These are phyloP conservation scores for Myanophis thanlyinensis DNA, from an alignment of 2,113 vertebrate genomes.

Conservation along the genomic window DNA sequence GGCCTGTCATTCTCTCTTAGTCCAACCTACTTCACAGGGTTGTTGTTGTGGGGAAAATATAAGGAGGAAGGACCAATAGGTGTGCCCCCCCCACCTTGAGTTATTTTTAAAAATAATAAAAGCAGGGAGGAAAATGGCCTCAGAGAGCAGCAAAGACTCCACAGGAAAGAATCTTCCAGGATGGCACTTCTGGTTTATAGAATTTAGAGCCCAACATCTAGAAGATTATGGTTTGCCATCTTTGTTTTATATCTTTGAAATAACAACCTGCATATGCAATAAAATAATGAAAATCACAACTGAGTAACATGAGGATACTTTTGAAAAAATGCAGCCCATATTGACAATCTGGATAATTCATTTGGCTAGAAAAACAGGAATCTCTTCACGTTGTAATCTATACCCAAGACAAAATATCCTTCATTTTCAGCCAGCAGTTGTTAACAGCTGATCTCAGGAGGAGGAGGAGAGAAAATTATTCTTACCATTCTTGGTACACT, in stretches of 20 bases:
- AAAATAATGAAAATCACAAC: neutral
- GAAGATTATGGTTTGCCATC: neutral
- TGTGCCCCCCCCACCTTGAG: neutral
- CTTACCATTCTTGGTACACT: slow-evolving; percentile 1
- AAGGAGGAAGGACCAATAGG: neutral
- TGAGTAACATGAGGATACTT: neutral
- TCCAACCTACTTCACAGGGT: neutral
- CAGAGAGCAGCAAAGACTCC: neutral
- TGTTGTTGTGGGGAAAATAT: neutral
- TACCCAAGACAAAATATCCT: slow-evolving; percentile 4
- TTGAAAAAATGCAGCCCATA: neutral
- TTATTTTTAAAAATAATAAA: neutral
- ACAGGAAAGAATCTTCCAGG: neutral
- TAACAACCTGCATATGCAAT: neutral
- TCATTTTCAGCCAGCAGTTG: neutral
- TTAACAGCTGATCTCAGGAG: neutral
- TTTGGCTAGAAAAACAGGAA: neutral
- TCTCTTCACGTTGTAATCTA: slow-evolving; percentile 17
- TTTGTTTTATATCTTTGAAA: neutral
- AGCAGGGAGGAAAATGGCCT: too few relatives aligned
- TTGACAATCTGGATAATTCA: neutral
- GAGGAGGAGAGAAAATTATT: slow-evolving; percentile 5
- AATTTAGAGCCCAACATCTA: neutral
- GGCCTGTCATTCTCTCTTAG: neutral
- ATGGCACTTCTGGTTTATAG: neutral